Percentiles rank a stretch among this genome's conserved stretches.
Conservation (phyloP, 2,888 invertebrate genomes). For the Luperina testacea region DNA sequence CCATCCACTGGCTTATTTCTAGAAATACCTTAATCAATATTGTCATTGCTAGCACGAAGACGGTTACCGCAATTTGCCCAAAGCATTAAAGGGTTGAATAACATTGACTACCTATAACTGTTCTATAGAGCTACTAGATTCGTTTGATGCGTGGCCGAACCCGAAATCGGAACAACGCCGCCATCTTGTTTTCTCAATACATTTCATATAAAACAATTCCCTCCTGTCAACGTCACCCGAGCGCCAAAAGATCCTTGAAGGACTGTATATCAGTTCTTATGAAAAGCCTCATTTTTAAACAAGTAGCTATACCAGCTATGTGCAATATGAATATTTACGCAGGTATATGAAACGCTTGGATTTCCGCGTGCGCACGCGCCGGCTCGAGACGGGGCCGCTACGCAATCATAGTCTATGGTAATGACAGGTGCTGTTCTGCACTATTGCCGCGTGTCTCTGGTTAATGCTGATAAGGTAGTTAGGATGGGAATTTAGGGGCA, state of each 20-base stretch:
- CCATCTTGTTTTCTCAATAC: not conserved
- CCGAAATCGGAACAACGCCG: not conserved
- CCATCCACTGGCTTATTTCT: not conserved
- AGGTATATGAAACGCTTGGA: conserved; percentile 35
- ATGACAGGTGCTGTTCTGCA: conserved; percentile 47
- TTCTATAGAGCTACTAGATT: not conserved
- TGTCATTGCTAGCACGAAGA: too few species aligned
- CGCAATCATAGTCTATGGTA: conserved; percentile 55
- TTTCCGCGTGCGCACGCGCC: conserved; percentile 55
- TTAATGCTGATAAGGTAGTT: not conserved
- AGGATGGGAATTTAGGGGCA: not conserved
- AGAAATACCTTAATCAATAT: not conserved
- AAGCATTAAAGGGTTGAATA: not conserved
- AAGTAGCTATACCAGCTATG: conserved; percentile 6
- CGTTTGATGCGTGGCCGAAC: too few species aligned
- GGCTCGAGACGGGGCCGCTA: conserved; percentile 58
- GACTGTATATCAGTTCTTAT: not conserved
- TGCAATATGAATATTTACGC: conserved; percentile 47
- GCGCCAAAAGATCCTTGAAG: not conserved
- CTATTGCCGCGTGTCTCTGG: conserved; percentile 41
- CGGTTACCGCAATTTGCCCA: not conserved
- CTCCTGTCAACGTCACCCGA: not conserved
- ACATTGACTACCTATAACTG: not conserved
- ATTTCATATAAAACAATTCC: not conserved
- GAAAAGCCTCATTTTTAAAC: conserved; percentile 14